These are phyloP conservation scores for Hylaeus anthracinus DNA, from an alignment of 1,140 invertebrate species.

Conservation along the genomic window DNA sequence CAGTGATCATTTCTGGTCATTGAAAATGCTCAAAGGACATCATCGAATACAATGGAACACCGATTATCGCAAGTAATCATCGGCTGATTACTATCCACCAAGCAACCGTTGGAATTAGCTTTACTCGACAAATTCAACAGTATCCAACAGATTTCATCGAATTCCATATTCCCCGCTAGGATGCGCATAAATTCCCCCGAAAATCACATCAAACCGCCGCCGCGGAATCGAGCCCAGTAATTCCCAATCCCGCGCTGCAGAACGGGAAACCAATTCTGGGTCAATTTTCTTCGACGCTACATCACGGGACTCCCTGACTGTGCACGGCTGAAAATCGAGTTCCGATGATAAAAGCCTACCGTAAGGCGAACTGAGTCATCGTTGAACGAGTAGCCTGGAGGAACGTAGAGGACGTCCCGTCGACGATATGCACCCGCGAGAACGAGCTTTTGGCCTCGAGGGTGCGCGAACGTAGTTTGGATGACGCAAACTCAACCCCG, in stretches of 20 bases:
- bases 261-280: conserved; percentile 14
- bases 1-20: too few species aligned
- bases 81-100: too few species aligned
- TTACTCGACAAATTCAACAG: background rate
- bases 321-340: conserved; percentile 15
- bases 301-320: background rate
- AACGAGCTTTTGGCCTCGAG: background rate
- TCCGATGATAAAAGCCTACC: background rate
- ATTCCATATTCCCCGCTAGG: background rate
- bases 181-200: background rate
- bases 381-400: background rate
- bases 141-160: too few species aligned
- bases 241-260: background rate
- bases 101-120: too few species aligned
- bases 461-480: background rate
- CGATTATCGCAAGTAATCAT: too few species aligned
- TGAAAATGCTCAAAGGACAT: too few species aligned
- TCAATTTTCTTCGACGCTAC: background rate
- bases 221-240: background rate
- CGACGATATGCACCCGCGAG: background rate
- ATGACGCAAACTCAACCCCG: background rate
- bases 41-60: too few species aligned
- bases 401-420: background rate
- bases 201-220: conserved; percentile 5
- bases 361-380: conserved; percentile 8